Base-by-base conservation (phyloP, 2,797 vertebrate species). In the Pantherophis vulpinus region DNA sequence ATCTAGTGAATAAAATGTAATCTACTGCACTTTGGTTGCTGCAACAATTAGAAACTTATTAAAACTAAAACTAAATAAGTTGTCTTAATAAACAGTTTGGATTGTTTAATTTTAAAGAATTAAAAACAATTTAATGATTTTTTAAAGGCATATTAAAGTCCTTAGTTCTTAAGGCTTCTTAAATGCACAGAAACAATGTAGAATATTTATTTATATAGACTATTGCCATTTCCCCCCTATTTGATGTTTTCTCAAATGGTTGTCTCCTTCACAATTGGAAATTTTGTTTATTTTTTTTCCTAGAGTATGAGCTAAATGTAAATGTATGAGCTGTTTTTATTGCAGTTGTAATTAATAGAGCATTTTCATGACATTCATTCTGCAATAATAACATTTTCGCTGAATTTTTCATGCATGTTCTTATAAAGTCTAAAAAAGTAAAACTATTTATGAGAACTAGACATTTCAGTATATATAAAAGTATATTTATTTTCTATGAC, bases 291-390 rank as follows among this genome's bases (percentile, higher is more conserved):
- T 95, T 96, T 96, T 93, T 95, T 97, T 95, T 4, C 60, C 96
- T 95, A 97, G 95, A 96, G 96, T 93, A 2, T n/a, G n/a, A n/a
- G n/a, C n/a, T n/a, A n/a, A n/a, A n/a, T n/a, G n/a, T 61, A 83
- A 93, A 96, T 95, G 96, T 95, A 96, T 97, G 96, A 97, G 91
- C 90, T 97, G 93, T 96, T 96, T 97, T 97, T 97, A 96, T 96
- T 96, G 95, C 96, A 96, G 95, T 95, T 97, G 95, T 96, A 96
- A 95, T 97, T 96, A 95, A 97, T 95, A 95, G 95, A 94, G 93
- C 93, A 90, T 94, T 98, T 97, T 97, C 94, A 94, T 96, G 97
- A 94, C 96, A 95, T 97, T 97, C 96, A 94, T 97, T 97, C 94
- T 96, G 90, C 97, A 96, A 94, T 96, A 97, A 97, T 97, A 97